Evolutionary conservation across 2,113 vertebrate species (phyloP).

Genomic region (Cyprinodon tularosa): DNA sequence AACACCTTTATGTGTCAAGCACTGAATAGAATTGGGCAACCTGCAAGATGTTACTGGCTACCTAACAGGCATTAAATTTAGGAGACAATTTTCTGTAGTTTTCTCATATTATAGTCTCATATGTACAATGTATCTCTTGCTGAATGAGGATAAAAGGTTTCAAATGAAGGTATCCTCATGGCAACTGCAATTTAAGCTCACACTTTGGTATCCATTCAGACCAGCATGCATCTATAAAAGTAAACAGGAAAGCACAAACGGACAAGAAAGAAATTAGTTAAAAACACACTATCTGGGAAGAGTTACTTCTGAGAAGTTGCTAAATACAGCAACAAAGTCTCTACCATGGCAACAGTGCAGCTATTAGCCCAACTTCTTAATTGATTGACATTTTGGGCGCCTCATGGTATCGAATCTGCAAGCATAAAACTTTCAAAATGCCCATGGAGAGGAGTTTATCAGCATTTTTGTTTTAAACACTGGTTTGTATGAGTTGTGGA

Average conservation of each 20-base stretch:
- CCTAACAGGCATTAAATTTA: not conserved
- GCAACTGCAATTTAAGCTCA: conserved; percentile 19
- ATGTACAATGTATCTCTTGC: not conserved
- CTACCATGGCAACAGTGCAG: no score
- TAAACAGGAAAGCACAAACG: conserved; percentile 20
- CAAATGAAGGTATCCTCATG: conserved; percentile 10
- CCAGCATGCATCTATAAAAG: conserved; percentile 22
- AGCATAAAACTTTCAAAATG: no score
- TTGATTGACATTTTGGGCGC: no score
- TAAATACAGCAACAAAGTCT: no score
- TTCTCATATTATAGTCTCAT: not conserved
- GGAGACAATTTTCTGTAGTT: not conserved
- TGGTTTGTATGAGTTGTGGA: no score
- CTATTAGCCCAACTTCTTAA: no score
- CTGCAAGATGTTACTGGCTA: no score
- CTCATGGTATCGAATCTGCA: no score
- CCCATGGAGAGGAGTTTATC: no score
- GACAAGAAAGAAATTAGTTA: conserved; percentile 39
- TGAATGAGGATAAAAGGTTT: conserved; percentile 45
- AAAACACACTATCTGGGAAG: conserved; percentile 21
- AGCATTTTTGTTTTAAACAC: no score
- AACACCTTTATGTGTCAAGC: not conserved
- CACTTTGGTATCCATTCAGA: conserved; percentile 6
- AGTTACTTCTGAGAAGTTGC: no score
- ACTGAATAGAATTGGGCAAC: not conserved